Percentiles rank a stretch among this genome's conserved stretches.
Evolutionary conservation across 2,797 vertebrate genomes (phyloP).

Genomic region (Enteromius trimaculatus): DNA sequence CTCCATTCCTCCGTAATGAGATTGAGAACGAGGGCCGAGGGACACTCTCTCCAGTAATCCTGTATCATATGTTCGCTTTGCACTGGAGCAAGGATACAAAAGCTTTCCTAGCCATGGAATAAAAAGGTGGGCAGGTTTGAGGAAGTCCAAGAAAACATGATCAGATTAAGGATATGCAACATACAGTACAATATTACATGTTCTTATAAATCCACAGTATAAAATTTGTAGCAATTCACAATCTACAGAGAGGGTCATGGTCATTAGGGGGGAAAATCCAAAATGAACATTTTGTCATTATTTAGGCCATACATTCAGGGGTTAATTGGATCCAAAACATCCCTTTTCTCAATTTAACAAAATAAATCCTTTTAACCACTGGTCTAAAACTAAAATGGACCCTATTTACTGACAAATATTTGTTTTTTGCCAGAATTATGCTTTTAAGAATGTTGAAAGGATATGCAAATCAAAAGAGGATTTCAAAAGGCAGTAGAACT

Average conservation of each 20-base stretch:
- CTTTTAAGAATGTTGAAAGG: neutral
- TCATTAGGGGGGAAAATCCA: neutral
- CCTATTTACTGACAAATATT: neutral
- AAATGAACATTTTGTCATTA: neutral
- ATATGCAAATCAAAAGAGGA: constrained; percentile 7
- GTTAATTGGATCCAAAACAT: neutral
- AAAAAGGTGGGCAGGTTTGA: constrained; percentile 7
- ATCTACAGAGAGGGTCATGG: constrained; percentile 1
- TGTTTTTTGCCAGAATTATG: neutral
- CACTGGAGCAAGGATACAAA: constrained; percentile 32
- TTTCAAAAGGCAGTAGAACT: constrained; percentile 39
- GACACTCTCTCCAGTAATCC: constrained; percentile 36
- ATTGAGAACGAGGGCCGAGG: constrained; percentile 36
- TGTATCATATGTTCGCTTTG: constrained; percentile 2
- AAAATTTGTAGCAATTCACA: neutral
- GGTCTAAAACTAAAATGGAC: neutral
- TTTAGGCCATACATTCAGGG: too few relatives aligned
- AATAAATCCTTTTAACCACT: neutral
- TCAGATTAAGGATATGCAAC: constrained; percentile 12
- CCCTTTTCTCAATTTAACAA: neutral
- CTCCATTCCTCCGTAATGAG: constrained; percentile 35
- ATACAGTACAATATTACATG: neutral
- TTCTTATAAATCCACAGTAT: neutral
- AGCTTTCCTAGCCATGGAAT: constrained; percentile 12
- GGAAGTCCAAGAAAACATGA: neutral